A percentile compares a stretch with the other conserved stretches of the same genome.
phyloP scores from a whole-genome alignment of 2,888 invertebrate species.

The Mesorhabditis spiculigera region DNA sequence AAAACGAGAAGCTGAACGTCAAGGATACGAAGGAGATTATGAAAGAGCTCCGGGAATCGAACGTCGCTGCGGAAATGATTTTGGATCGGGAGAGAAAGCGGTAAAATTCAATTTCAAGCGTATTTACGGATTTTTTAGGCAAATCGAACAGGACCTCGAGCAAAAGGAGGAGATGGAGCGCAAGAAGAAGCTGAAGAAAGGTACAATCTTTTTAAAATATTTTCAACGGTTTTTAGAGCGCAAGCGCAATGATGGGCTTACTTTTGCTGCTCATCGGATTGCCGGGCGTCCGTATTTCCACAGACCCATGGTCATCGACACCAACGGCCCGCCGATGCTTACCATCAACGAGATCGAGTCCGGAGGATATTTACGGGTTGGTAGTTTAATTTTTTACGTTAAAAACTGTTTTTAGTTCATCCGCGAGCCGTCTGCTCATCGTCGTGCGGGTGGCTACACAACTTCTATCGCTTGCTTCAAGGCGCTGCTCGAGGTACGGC shows the following conservation, averaged over 20 bases:
- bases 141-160: constrained; percentile 61
- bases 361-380: constrained; percentile 27
- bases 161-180: constrained; percentile 53
- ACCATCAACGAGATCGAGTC: constrained; percentile 22
- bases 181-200: constrained; percentile 70
- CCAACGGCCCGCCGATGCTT: constrained; percentile 35
- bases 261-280: constrained; percentile 23
- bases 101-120: background rate
- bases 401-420: constrained; percentile 12
- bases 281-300: constrained; percentile 30
- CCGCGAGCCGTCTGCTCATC: constrained; percentile 23
- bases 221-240: constrained; percentile 23
- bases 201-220: constrained; percentile 11
- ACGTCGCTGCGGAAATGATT: constrained; percentile 75
- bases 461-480: constrained; percentile 41
- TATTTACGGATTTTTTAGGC: constrained; percentile 9
- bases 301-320: constrained; percentile 25
- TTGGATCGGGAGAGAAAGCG: constrained; percentile 70
- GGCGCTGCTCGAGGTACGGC: constrained; percentile 48
- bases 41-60: constrained; percentile 89
- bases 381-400: constrained; percentile 8
- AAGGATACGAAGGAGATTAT: constrained; percentile 72
- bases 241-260: constrained; percentile 31
- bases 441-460: constrained; percentile 50
- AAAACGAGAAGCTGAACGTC: constrained; percentile 20